Conservation (phyloP, 2,888 invertebrate species). For the Pachliopta kotzebuea region DNA sequence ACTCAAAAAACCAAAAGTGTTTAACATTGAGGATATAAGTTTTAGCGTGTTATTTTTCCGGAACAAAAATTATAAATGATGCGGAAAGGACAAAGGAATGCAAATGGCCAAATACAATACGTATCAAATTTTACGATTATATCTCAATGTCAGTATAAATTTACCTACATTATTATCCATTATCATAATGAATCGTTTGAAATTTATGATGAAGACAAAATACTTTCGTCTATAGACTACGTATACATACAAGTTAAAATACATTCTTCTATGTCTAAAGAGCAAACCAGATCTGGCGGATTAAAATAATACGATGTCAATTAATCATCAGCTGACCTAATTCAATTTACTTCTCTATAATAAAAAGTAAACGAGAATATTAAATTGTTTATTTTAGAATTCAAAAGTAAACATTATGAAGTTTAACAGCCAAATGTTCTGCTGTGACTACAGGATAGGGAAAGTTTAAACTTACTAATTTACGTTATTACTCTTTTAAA, state of each 20-base stretch:
- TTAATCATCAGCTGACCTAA: no score
- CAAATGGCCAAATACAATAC: no score
- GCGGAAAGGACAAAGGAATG: no score
- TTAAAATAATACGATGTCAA: no score
- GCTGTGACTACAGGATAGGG: not conserved
- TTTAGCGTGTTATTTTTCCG: not conserved
- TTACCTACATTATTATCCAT: no score
- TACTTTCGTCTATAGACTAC: not conserved
- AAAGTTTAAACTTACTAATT: not conserved
- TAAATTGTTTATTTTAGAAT: not conserved
- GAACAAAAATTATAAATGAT: not conserved
- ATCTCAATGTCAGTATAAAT: no score
- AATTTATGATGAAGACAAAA: no score
- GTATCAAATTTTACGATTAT: no score
- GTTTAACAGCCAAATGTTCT: not conserved
- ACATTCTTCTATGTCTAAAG: not conserved
- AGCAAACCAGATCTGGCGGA: not conserved
- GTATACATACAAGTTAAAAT: not conserved
- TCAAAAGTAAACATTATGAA: not conserved
- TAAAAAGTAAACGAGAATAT: no score
- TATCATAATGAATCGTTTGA: no score
- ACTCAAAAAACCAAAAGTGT: not conserved
- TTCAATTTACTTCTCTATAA: no score
- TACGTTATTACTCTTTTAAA: not conserved
- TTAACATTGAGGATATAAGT: not conserved